These are phyloP conservation scores for Brachypterus glaber DNA, from an alignment of 2,888 invertebrate species.

Conservation along the genomic window DNA sequence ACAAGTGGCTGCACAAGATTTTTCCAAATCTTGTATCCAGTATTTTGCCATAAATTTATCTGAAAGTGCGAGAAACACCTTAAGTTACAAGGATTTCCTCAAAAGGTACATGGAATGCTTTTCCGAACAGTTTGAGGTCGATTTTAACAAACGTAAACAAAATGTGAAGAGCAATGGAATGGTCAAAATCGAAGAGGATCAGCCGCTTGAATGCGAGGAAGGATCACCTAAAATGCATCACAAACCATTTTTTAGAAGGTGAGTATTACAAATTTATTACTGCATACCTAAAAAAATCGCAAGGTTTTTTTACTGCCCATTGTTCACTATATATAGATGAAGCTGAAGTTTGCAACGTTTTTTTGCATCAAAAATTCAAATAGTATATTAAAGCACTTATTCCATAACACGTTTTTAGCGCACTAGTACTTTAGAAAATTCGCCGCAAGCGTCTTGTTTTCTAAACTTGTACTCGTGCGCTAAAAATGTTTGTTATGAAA, in stretches of 20 bases:
- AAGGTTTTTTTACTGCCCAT: too few species aligned
- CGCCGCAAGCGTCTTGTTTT: too few species aligned
- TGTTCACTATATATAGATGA: too few species aligned
- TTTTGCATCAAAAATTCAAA: too few species aligned
- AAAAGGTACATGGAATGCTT: constrained; percentile 78
- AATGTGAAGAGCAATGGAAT: constrained; percentile 41
- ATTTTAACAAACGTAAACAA: constrained; percentile 52
- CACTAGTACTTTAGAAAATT: too few species aligned
- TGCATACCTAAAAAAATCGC: not conserved
- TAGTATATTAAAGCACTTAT: too few species aligned
- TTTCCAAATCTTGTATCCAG: constrained; percentile 76
- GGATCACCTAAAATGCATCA: constrained; percentile 71
- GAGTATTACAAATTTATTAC: constrained; percentile 6
- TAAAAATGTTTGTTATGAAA: too few species aligned
- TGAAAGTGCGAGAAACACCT: constrained; percentile 54
- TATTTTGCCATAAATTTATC: constrained; percentile 63
- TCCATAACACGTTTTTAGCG: too few species aligned
- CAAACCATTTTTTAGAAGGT: constrained; percentile 73
- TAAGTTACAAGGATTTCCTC: constrained; percentile 70
- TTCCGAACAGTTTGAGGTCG: constrained; percentile 74
- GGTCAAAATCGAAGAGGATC: constrained; percentile 37
- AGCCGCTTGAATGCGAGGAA: constrained; percentile 64
- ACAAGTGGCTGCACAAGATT: constrained; percentile 74
- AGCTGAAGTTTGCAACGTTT: too few species aligned
- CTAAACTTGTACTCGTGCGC: too few species aligned